Conservation (phyloP, 2,113 vertebrate genomes). For the Hymenochirus boettgeri region DNA sequence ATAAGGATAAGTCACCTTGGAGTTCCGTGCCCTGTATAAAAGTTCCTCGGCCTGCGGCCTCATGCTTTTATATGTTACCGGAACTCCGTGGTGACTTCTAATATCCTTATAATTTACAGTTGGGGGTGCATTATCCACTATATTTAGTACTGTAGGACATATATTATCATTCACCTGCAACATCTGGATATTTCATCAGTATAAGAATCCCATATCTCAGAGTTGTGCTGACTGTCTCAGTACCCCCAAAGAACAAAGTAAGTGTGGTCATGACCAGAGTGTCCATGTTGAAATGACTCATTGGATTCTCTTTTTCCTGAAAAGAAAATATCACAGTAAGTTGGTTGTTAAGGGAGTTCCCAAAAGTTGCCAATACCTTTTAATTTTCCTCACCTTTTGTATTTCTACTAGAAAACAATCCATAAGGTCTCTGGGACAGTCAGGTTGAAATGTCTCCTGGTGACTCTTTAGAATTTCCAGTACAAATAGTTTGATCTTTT, state of each 20-base stretch:
- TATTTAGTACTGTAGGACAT: not conserved
- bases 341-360: not conserved
- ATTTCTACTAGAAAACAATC: slow-evolving; percentile 46
- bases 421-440: slow-evolving; percentile 36
- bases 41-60: no score
- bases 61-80: no score
- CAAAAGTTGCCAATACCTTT: not conserved
- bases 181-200: slow-evolving; percentile 64
- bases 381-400: slow-evolving; percentile 29
- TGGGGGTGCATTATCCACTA: no score
- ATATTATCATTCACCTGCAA: slow-evolving; percentile 57
- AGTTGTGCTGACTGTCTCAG: slow-evolving; percentile 68
- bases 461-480: slow-evolving; percentile 38
- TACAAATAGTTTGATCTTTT: slow-evolving; percentile 38
- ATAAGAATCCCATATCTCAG: slow-evolving; percentile 61
- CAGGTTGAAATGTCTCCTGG: not conserved
- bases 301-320: slow-evolving; percentile 57
- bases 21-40: no score
- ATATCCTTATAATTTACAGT: no score
- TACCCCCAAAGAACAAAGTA: slow-evolving; percentile 67
- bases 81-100: no score
- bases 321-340: not conserved
- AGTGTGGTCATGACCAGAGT: slow-evolving; percentile 59
- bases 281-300: slow-evolving; percentile 61
- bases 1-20: no score